These are phyloP conservation scores for Sipunculus nudus DNA, from an alignment of 2,888 invertebrate genomes.

Conservation along the genomic window DNA sequence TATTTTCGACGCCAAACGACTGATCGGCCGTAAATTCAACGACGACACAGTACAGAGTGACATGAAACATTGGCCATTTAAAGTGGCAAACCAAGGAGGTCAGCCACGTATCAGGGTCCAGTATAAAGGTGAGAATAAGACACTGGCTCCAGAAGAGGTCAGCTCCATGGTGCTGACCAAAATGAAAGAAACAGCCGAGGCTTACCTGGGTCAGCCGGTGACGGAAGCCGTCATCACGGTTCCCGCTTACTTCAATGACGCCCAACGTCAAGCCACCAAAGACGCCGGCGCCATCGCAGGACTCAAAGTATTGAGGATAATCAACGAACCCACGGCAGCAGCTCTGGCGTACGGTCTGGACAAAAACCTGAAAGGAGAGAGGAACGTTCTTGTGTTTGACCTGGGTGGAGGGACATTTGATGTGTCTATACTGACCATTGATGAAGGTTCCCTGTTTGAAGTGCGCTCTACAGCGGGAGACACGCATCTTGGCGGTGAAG, in stretches of 20 bases:
- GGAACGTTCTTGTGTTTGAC: constrained; percentile 73
- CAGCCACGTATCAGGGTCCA: constrained; percentile 62
- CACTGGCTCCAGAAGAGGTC: constrained; percentile 89
- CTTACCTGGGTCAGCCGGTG: constrained; percentile 70
- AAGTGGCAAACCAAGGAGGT: constrained; percentile 33
- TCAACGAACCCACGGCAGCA: constrained; percentile 78
- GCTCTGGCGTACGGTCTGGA: constrained; percentile 70
- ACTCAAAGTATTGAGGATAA: constrained; percentile 84
- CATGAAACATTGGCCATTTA: constrained; percentile 45
- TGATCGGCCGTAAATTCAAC: constrained; percentile 40
- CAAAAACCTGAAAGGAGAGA: constrained; percentile 68
- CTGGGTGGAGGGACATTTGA: constrained; percentile 91
- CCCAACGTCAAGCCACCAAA: constrained; percentile 76
- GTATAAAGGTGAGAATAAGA: constrained; percentile 87
- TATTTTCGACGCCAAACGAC: constrained; percentile 39
- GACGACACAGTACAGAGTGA: constrained; percentile 39
- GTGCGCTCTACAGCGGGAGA: constrained; percentile 94
- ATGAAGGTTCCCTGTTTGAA: constrained; percentile 89
- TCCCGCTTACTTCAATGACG: constrained; percentile 66
- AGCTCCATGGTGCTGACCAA: constrained; percentile 91
- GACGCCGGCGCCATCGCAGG: constrained; percentile 87
- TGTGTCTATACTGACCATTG: constrained; percentile 89
- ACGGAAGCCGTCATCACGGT: constrained; percentile 62
- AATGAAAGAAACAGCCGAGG: constrained; percentile 77
- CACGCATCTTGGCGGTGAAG: constrained; percentile 92